A percentile compares a stretch with the other conserved stretches of the same genome.
These are phyloP conservation scores for Sternarchorhynchus goeldii DNA, from an alignment of 2,797 vertebrate genomes.

Conservation along the genomic window DNA sequence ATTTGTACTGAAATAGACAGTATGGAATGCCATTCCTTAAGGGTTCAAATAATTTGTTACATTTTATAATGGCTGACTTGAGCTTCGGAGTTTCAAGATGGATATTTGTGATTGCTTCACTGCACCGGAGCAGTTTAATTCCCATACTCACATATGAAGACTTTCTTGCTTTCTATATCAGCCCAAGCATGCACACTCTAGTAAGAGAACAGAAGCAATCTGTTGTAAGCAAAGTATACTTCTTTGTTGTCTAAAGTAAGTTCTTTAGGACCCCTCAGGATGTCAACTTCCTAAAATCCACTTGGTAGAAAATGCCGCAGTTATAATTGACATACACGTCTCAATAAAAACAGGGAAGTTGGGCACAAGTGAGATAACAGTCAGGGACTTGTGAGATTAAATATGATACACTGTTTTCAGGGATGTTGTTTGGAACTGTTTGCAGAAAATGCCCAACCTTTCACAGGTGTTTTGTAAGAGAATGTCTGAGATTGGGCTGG, in stretches of 20 bases:
- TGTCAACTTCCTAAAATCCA: background rate
- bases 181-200: too few relatives aligned
- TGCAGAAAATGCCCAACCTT: background rate
- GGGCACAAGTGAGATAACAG: conserved; percentile 3
- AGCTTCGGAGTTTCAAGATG: too few relatives aligned
- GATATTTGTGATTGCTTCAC: too few relatives aligned
- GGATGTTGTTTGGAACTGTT: background rate
- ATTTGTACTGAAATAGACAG: too few relatives aligned
- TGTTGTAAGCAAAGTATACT: too few relatives aligned
- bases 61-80: too few relatives aligned
- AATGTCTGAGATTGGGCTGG: background rate
- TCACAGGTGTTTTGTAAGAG: background rate
- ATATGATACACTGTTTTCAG: conserved; percentile 48
- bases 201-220: too few relatives aligned
- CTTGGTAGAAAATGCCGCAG: background rate
- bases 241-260: background rate
- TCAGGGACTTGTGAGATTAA: conserved; percentile 51
- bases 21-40: too few relatives aligned
- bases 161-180: too few relatives aligned
- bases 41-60: too few relatives aligned
- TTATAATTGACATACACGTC: background rate
- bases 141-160: too few relatives aligned
- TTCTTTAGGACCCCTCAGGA: background rate
- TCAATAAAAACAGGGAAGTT: conserved; percentile 4
- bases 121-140: too few relatives aligned